Base-by-base conservation (phyloP, 37 sponge, comb jelly and placozoan genomes). In the Lycopodina hypogea region DNA sequence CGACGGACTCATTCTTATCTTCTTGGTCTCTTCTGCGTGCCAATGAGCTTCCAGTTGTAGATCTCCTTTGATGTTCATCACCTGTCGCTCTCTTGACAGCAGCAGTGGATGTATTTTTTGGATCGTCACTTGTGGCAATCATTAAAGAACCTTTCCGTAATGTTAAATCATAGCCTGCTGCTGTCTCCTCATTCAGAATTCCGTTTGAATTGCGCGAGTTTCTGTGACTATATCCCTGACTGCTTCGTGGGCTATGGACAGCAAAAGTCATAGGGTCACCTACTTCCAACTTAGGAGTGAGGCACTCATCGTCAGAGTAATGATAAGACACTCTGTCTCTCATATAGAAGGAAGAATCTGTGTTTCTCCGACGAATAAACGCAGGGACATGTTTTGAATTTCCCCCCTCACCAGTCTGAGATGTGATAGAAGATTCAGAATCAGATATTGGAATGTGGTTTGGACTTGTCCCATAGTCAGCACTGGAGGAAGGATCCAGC, bases 241-340 rank as follows among this genome's bases (percentile, higher is more conserved):
- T 65, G 12, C 28, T 56, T 23, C 12, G 51, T 1, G 42, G 74
- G 24, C 36, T 73, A 4, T 73, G 12, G 22, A 3, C 36, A 26
- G 74, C 12, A 55, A 73, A 55, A 1, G 18, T 73, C 56, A 53
- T 55, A 15, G 55, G 19, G 19, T 53, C 74, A 1, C 35, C 21
- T 8, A 7, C 34, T 6, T 23, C 56, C 9, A 39, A 19, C 35
- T 53, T 51, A 34, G 74, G 74, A 1, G 74, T 73, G 17, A 53
- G 2, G 30, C 74, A 73, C 74, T 73, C 74, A 32, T 73, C 74
- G 22, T 73, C 74, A 9, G 74, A 73, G 33, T 41, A 73, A 18
- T 33, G 35, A 12, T 55, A 42, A 21, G 74, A 73, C 3, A 53
- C 3, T 55, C 74, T 41, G 34, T 51, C 48, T n/a, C 23, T 1